Conservation (phyloP, 2,888 invertebrate species). For the Drosophila antonietae region DNA sequence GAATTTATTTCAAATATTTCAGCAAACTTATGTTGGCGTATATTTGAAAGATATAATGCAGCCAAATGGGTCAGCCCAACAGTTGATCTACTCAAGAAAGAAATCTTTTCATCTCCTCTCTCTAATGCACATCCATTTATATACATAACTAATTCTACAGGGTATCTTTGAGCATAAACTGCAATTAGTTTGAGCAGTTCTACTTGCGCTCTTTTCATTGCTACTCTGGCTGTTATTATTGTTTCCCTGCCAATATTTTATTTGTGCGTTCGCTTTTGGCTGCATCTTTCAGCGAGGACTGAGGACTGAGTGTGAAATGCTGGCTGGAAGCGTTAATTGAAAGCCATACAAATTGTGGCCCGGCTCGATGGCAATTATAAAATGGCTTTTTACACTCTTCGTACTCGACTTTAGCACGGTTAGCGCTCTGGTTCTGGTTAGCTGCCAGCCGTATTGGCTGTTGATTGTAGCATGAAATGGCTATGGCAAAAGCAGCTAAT, state of each 20-base stretch:
- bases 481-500: constrained; percentile 48
- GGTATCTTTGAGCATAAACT: not conserved
- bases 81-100: not conserved
- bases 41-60: too few relatives aligned
- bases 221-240: constrained; percentile 43
- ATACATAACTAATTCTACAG: not conserved
- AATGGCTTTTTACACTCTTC: constrained; percentile 40
- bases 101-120: not conserved
- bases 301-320: constrained; percentile 30
- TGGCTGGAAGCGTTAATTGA: constrained; percentile 70
- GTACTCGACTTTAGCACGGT: not conserved
- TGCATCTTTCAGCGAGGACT: constrained; percentile 44
- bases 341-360: constrained; percentile 74
- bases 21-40: too few relatives aligned
- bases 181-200: too few relatives aligned
- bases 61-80: too few relatives aligned
- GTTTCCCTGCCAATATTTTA: constrained; percentile 68
- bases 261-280: constrained; percentile 61
- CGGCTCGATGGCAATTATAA: constrained; percentile 74
- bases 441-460: constrained; percentile 31
- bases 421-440: not conserved
- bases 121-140: too few relatives aligned
- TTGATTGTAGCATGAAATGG: constrained; percentile 74
- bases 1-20: too few relatives aligned
- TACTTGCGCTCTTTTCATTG: constrained; percentile 43